Percentiles rank a stretch among this genome's conserved stretches.
Conservation (phyloP, 2,797 vertebrate genomes). For the Lagorchestes hirsutus region DNA sequence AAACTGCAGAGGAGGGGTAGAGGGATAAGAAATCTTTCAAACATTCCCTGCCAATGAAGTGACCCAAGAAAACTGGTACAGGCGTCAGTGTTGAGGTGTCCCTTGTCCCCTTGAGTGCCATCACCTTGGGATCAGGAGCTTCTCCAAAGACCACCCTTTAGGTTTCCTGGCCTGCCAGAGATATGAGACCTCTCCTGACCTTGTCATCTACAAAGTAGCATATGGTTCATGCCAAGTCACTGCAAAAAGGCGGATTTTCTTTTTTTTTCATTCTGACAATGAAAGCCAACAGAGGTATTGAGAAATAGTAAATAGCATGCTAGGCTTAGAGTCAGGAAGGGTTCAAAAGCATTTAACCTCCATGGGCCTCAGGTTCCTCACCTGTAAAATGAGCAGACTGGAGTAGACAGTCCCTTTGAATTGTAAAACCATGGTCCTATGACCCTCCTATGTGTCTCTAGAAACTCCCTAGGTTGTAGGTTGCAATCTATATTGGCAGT, state of each 20-base stretch:
- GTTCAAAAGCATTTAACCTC: neutral
- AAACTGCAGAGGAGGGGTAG: neutral
- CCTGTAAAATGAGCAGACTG: neutral
- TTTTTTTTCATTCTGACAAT: neutral
- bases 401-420: neutral
- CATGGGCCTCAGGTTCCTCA: neutral
- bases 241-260: neutral
- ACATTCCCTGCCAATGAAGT: neutral
- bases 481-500: neutral
- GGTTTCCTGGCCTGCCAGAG: neutral
- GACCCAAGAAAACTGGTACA: neutral
- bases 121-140: neutral
- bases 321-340: neutral
- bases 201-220: neutral
- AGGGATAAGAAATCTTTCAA: neutral
- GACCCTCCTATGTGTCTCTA: neutral
- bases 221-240: neutral
- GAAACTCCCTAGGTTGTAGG: neutral
- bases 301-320: too few relatives aligned
- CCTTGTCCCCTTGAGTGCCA: neutral
- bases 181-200: neutral
- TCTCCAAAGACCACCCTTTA: neutral
- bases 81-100: neutral
- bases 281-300: neutral
- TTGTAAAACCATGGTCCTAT: neutral